Base-by-base conservation (phyloP, 2,888 invertebrate species). In the Drosophila kambysellisi region DNA sequence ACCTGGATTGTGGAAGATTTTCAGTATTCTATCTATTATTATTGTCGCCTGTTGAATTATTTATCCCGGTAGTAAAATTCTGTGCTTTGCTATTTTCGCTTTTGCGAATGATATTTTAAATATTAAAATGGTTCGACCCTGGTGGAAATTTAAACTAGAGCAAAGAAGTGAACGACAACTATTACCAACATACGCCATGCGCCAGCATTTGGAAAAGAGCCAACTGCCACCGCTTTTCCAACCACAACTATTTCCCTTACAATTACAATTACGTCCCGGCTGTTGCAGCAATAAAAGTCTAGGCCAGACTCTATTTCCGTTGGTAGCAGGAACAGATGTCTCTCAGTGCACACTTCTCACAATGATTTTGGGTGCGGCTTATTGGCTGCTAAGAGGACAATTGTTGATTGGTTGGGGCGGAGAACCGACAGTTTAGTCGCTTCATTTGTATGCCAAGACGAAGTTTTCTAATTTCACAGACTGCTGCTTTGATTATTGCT, bases 21-120 rank as follows among this genome's bases (percentile, higher is more conserved):
- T n/a, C 20, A n/a, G 62, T 63, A 80, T 73, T 56, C 71, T 41
- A 57, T 65, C 70, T 81, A 81, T 87, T 79, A 82, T 82, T 85
- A 79, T 84, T 84, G 82, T 82, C 72, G 65, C 70, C 76, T 74
- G 68, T 58, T 83, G 74, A 83, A 88, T 84, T 74, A 88, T 83
- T 84, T 70, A 88, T 53, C 30, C 53, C 12, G 43, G 41, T 67
- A 58, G 64, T 75, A 67, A 76, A 67, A 58, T 68, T 67, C 59
- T 52, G 51, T 57, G n/a, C 59, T 57, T 33, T 50, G 68, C 70
- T 67, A 69, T 62, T 71, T 67, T 68, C 33, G 63, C 71, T 58
- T 46, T 64, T 71, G 52, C 77, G 68, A 82, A 83, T 77, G 74
- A 78, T 77, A 74, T 74, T 81, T 82, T 83, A 83, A 82, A 87